Base-by-base conservation (phyloP, 2,888 invertebrate genomes). In the Plusia festucae region DNA sequence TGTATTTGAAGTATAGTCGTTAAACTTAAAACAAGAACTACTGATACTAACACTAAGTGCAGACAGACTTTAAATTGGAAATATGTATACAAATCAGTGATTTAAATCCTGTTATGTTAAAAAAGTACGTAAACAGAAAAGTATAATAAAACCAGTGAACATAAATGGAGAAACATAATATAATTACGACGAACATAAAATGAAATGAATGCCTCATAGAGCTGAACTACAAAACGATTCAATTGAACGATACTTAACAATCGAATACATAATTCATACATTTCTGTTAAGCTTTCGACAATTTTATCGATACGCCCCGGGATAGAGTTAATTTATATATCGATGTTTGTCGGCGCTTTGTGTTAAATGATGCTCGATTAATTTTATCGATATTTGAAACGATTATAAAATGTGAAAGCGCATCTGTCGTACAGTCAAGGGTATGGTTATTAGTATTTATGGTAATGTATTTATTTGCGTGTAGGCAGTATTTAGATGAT, bases 401-500 rank as follows among this genome's bases (percentile, higher is more conserved):
- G 73, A 81, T 81, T 85, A 79, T 83, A 76, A 81, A 83, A 83
- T 83, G 71, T 77, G 75, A 79, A 80, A 72, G 80, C 75, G 79
- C 89, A 89, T 90, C 88, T 91, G 90, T 87, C 85, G 81, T 77
- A 60, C 64, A 73, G 70, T 76, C 76, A 73, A 74, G 65, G 78
- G 63, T 70, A 72, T 75, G 73, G 75, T 82, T 73, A 70, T 81
- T 69, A 71, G 62, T 68, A 78, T 78, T 78, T 82, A 85, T 77
- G 75, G n/a, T 83, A 76, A 81, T 84, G 70, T 64, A 53, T 78
- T 75, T 79, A 85, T 82, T 81, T 70, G 65, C 70, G 49, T 51
- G 46, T 59, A 62, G 18, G 16, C 16, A 22, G 24, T n/a, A 7
- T 24, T 20, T 51, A 20, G n/a, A n/a, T n/a, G n/a, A n/a, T n/a